Evolutionary conservation across 1,140 invertebrate genomes (phyloP).

Genomic region (Drosophila bocqueti): DNA sequence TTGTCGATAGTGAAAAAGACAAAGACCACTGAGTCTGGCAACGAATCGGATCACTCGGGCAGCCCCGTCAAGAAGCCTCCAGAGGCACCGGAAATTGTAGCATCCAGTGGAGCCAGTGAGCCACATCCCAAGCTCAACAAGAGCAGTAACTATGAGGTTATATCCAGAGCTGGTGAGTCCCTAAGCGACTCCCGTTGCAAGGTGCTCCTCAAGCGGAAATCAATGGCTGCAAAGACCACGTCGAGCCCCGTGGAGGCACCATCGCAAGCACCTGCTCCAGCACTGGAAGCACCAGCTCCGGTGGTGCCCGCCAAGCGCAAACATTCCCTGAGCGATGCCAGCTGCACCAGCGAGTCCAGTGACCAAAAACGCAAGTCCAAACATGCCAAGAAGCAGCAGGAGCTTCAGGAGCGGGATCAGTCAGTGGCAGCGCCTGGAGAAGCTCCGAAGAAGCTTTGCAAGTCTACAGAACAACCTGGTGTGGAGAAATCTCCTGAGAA

Average conservation of each 20-base stretch:
- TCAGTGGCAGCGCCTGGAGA: background rate
- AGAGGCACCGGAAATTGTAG: background rate
- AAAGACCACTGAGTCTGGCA: slow-evolving; percentile 70
- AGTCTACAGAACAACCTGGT: background rate
- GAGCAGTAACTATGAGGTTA: slow-evolving; percentile 75
- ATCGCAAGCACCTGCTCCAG: background rate
- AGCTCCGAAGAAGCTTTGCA: background rate
- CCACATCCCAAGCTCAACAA: slow-evolving; percentile 53
- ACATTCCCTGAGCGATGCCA: slow-evolving; percentile 66
- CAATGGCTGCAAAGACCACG: slow-evolving; percentile 48
- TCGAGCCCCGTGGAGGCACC: background rate
- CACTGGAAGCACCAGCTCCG: background rate
- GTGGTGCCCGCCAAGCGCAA: slow-evolving; percentile 44
- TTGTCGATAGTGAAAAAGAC: slow-evolving; percentile 82
- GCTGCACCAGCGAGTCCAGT: slow-evolving; percentile 55
- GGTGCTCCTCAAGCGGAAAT: slow-evolving; percentile 78
- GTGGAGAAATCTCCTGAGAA: background rate
- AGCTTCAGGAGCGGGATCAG: background rate
- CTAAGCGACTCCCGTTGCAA: slow-evolving; percentile 68
- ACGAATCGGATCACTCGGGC: slow-evolving; percentile 67
- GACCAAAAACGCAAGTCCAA: slow-evolving; percentile 52
- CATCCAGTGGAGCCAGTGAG: slow-evolving; percentile 18
- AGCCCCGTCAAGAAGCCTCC: slow-evolving; percentile 56
- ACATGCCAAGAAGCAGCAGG: slow-evolving; percentile 46
- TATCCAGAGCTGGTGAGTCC: slow-evolving; percentile 55